These are phyloP conservation scores for Neodiprion virginianus DNA, from an alignment of 1,140 invertebrate genomes.

Conservation along the genomic window DNA sequence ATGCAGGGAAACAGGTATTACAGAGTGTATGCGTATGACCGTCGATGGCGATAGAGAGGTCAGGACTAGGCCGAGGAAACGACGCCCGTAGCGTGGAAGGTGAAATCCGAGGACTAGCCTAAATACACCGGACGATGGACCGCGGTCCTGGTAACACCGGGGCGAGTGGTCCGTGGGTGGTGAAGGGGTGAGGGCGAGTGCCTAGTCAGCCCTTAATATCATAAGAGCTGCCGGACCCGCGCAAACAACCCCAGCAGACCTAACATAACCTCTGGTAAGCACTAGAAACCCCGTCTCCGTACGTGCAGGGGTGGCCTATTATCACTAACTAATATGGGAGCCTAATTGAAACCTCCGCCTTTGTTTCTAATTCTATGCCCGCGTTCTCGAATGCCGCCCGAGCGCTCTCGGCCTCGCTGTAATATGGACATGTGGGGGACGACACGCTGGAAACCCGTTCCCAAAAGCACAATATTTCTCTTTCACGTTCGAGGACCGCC, in stretches of 20 bases:
- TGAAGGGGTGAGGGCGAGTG: conserved; percentile 37
- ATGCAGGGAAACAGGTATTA: no score
- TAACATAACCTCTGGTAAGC: conserved; percentile 53
- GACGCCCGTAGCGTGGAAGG: neutral
- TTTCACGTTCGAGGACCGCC: no score
- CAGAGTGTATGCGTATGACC: neutral
- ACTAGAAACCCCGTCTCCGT: conserved; percentile 45
- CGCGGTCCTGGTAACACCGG: conserved; percentile 18
- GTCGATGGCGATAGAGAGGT: neutral
- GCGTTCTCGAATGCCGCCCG: neutral
- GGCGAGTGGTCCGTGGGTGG: conserved; percentile 24
- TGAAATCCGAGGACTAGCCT: conserved; percentile 12
- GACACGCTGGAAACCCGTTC: no score
- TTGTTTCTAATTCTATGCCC: conserved; percentile 23
- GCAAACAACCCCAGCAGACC: conserved; percentile 54
- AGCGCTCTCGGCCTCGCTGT: neutral
- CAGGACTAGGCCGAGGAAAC: neutral
- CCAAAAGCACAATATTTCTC: no score
- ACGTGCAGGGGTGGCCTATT: conserved; percentile 49
- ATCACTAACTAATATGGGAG: conserved; percentile 60
- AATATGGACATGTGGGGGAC: no score
- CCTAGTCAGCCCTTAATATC: conserved; percentile 61
- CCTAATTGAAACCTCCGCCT: conserved; percentile 59
- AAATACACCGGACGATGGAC: conserved; percentile 14
- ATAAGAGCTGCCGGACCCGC: conserved; percentile 53